Base-by-base conservation (phyloP, 2,797 vertebrate species). In the Thaleichthys pacificus region DNA sequence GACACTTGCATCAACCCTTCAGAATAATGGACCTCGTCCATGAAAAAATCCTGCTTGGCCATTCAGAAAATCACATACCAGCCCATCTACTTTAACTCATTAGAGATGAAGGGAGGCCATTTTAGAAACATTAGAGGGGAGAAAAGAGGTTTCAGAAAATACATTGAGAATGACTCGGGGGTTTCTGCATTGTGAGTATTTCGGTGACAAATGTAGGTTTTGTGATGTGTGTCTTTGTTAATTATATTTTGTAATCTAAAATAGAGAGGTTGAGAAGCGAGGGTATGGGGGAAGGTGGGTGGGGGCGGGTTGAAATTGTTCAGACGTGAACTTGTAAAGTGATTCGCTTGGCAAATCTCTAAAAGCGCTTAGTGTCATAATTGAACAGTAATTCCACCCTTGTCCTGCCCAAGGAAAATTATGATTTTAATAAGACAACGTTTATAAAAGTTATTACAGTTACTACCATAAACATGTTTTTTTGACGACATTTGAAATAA, bases 1-100 rank as follows among this genome's bases (percentile, higher is more conserved):
- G 74, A 86, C 26, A 57, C 77, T 73, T 84, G 83, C 83, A 90
- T 88, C 90, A 88, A 88, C 86, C 85, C 85, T 85, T 77, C 84
- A 88, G 83, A 90, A 87, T 86, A 89, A 82, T 84, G 82, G 77
- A 79, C 77, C 77, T 88, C 83, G 84, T 90, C 75, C 72, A 73
- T 73, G 72, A 88, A 79, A 86, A 71, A 85, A 74, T 17, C 26
- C 60, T 17, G 30, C 22, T 61, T 26, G 26, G 69, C 68, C 65
- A 57, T 84, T 84, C 77, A 66, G 72, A 77, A 85, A 82, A 86
- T 80, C 82, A 77, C 70, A 63, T 24, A 74, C 12, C 42, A 68
- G 78, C 70, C 80, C 73, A 63, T 75, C 73, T 24, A 80, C 72
- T 79, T 70, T 12, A 65, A 71, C 38, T 78, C 38, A 77, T 73